Evolutionary conservation across 2,797 vertebrate genomes (phyloP), one percentile per base, ranked within the genome.

Genomic region (Melopsittacus undulatus): DNA sequence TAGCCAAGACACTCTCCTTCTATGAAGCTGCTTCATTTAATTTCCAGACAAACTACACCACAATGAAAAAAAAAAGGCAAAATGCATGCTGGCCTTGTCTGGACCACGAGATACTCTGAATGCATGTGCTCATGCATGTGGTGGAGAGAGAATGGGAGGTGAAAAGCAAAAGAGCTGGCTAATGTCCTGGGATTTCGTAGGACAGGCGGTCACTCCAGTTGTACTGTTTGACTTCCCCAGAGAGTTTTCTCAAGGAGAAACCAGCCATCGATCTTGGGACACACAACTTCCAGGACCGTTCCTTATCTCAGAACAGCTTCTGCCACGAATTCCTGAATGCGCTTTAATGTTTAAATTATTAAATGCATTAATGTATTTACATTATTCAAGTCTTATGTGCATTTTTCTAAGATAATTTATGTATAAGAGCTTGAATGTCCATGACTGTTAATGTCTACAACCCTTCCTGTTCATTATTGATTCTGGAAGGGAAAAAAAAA

Each of bases 291-390:
- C 94, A 98, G 97, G 94, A 96, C 97, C 91, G 96, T 96, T 97
- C 97, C 98, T 97, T 98, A 98, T 98, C 98, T 98, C 97, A 96
- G 97, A 98, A 70, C 96, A 97, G 98, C 97, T 97, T 98, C 97
- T 96, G 97, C 98, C 97, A 97, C 95, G 95, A 97, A 98, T 97
- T 98, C 98, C 98, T 98, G 98, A 98, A 97, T 98, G 98, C 29
- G 98, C 97, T 98, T 99, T 99, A 99, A 99, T 99, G 99, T 98
- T 99, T 99, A 99, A 99, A 99, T 99, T 99, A 99, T 99, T 99
- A 99, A 99, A 99, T 99, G 99, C 99, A 99, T 99, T 99, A 99
- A 99, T 99, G 99, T 99, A 99, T 99, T 99, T 99, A 99, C 99
- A 99, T 99, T 99, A 98, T 99, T 99, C 98, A 99, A 99, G 99